Evolutionary conservation across 2,888 invertebrate genomes (phyloP).

Genomic region (Lasioglossum figueresi): DNA sequence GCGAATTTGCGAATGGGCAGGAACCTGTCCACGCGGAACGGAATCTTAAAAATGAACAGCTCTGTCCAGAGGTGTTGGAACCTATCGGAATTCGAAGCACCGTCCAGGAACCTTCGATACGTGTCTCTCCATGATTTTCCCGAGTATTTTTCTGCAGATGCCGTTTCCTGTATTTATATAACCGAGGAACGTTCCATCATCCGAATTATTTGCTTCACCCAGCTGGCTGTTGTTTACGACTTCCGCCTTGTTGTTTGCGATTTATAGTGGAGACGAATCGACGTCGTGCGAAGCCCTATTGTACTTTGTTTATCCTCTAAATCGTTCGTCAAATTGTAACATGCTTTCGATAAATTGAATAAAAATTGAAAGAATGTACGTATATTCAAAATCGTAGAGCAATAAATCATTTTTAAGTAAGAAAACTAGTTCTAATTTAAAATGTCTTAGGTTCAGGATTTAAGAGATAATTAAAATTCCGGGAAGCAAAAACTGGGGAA

Average conservation of each 20-base stretch:
- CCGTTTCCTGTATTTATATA: not conserved
- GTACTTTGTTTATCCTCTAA: not conserved
- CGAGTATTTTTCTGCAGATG: conserved; percentile 8
- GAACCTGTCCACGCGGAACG: not conserved
- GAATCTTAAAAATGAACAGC: not conserved
- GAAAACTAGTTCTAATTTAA: too few relatives aligned
- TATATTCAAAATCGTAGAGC: too few relatives aligned
- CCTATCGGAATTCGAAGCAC: conserved; percentile 9
- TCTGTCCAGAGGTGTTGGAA: not conserved
- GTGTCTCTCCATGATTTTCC: not conserved
- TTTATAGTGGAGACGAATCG: not conserved
- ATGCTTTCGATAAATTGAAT: too few relatives aligned
- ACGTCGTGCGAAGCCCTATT: not conserved
- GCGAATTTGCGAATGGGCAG: not conserved
- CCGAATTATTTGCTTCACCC: not conserved
- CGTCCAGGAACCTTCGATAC: not conserved
- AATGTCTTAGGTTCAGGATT: too few relatives aligned
- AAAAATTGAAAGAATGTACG: too few relatives aligned
- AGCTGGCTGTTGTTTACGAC: not conserved
- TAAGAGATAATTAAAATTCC: too few relatives aligned
- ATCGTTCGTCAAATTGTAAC: too few relatives aligned
- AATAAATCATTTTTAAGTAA: too few relatives aligned
- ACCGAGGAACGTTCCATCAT: not conserved
- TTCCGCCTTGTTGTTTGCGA: not conserved
- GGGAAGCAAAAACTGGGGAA: too few relatives aligned